These are phyloP conservation scores for Pangasius larnaudii DNA, from an alignment of 2,797 vertebrate genomes.

Conservation along the genomic window DNA sequence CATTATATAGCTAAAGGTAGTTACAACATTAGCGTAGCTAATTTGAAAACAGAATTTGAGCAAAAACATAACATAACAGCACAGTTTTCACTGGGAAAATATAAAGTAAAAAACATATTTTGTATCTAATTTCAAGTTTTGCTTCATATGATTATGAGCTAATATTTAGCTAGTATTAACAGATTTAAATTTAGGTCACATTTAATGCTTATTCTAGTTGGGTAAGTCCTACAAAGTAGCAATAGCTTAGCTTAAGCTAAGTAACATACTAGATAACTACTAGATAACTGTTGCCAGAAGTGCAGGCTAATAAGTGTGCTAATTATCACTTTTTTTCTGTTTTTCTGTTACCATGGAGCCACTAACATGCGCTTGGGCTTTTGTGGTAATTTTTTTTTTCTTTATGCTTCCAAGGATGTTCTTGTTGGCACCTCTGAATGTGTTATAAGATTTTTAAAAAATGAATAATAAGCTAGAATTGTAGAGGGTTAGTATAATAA, in stretches of 20 bases:
- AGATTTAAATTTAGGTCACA: not conserved
- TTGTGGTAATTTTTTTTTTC: not conserved
- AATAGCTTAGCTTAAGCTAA: not conserved
- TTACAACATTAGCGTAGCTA: not conserved
- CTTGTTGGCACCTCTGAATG: not conserved
- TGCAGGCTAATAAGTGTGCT: not conserved
- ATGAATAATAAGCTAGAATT: not conserved
- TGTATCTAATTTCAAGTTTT: not conserved
- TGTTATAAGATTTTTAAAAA: not conserved
- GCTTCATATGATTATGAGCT: not conserved
- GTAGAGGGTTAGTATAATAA: not conserved
- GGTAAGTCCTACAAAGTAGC: not conserved
- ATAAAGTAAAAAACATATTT: not conserved
- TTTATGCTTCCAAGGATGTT: not conserved
- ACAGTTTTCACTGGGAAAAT: not conserved
- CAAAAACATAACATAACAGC: not conserved
- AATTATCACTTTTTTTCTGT: not conserved
- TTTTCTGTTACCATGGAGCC: not conserved
- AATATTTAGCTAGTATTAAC: not conserved
- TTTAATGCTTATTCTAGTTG: not conserved
- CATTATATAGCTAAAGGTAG: not conserved
- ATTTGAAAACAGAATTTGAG: not conserved
- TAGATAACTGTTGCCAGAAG: not conserved
- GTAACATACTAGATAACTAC: not conserved
- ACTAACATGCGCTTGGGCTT: not conserved